phyloP scores from a whole-genome alignment of 2,797 vertebrate species.

The Arvicola amphibius region DNA sequence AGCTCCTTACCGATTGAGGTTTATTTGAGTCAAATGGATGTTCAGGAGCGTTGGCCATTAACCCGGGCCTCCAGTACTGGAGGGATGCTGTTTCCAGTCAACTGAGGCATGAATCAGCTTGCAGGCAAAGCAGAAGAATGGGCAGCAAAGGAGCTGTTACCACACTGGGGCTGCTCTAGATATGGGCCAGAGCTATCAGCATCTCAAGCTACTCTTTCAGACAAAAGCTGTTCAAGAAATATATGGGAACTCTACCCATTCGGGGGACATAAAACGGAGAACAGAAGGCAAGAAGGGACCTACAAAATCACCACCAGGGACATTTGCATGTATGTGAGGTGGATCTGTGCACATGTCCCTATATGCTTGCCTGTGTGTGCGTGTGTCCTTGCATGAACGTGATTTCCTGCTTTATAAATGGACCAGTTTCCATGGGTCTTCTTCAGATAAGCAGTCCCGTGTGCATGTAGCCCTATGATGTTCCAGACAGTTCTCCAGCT shows the following conservation, averaged over 20 bases:
- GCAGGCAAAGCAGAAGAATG: slow-evolving; percentile 60
- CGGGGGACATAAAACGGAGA: not conserved
- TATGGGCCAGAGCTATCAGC: slow-evolving; percentile 43
- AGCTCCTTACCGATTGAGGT: slow-evolving; percentile 7
- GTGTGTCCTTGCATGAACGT: not conserved
- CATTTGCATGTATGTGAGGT: not conserved
- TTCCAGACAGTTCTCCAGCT: not conserved
- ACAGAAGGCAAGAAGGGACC: not conserved
- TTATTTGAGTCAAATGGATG: slow-evolving; percentile 60
- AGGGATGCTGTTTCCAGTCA: slow-evolving; percentile 55
- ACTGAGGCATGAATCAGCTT: slow-evolving; percentile 64
- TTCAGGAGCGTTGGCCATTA: slow-evolving; percentile 50
- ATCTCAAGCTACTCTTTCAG: not conserved
- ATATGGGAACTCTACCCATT: not conserved
- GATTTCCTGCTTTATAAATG: not conserved
- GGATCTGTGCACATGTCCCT: not conserved
- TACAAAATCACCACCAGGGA: too few relatives aligned
- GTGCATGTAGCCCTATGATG: not conserved
- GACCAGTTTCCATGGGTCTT: not conserved
- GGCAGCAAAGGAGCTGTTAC: slow-evolving; percentile 64
- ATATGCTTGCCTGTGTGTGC: too few relatives aligned
- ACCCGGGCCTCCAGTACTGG: slow-evolving; percentile 56
- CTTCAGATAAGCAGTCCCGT: not conserved
- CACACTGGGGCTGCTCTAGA: slow-evolving; percentile 31
- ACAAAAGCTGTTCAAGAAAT: not conserved